A percentile compares a stretch with the other conserved stretches of the same genome.
These are phyloP conservation scores for Chrysaora quinquecirrha DNA, from an alignment of 30 jellyfish, hydroid and myxozoan genomes.

Conservation along the genomic window DNA sequence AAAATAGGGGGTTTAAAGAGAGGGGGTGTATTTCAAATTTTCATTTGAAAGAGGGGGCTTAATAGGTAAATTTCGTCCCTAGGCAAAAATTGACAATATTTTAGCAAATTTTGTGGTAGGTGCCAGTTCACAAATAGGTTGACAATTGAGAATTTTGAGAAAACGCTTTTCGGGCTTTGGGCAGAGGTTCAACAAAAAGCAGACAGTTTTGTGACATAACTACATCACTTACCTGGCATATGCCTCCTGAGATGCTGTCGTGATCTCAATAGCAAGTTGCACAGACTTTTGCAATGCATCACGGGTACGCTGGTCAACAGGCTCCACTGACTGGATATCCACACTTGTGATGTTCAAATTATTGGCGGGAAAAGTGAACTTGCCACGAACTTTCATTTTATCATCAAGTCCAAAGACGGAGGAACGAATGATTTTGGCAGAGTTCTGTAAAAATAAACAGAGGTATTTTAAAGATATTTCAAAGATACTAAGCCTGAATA, in stretches of 20 bases:
- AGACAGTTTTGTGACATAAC: no score
- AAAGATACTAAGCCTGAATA: no score
- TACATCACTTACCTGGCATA: constrained; percentile 95
- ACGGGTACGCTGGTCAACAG: constrained; percentile 99
- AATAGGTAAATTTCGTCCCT: no score
- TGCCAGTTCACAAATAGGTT: no score
- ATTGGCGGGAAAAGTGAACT: constrained; percentile 93
- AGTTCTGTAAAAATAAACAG: constrained; percentile 33
- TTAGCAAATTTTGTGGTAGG: no score
- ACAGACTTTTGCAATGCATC: constrained; percentile 97
- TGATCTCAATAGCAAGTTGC: constrained; percentile 95
- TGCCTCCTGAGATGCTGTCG: constrained; percentile 99
- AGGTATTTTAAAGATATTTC: not conserved
- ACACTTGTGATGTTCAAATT: constrained; percentile 91
- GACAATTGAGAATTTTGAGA: no score
- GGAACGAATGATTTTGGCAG: constrained; percentile 94
- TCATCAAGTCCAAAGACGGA: constrained; percentile 98
- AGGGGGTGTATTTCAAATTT: no score
- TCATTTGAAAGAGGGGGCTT: no score
- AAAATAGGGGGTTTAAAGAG: no score
- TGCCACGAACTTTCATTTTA: constrained; percentile 86
- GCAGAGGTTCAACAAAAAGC: no score
- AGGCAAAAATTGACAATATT: no score
- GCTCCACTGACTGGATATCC: constrained; percentile 98
- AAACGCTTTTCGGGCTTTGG: no score